Evolutionary conservation across 2,888 invertebrate genomes (phyloP).

Genomic region (Mesoligia furuncula): DNA sequence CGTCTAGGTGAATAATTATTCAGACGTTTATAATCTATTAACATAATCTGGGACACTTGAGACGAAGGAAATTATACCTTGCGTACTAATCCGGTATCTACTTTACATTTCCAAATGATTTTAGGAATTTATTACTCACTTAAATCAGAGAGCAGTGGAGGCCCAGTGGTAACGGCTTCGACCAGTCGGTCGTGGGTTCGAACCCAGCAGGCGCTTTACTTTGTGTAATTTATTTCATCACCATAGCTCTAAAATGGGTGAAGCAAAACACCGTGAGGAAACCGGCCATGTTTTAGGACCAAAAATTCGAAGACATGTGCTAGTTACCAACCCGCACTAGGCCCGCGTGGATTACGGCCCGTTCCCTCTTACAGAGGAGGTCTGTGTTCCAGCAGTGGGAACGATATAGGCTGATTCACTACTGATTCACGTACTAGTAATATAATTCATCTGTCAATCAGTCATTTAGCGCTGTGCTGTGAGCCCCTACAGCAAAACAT

Average conservation of each 20-base stretch:
- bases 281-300: neutral
- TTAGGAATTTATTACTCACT: neutral
- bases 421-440: too few relatives aligned
- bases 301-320: neutral
- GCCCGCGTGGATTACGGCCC: neutral
- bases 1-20: conserved; percentile 21
- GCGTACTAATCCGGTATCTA: neutral
- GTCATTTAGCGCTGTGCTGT: too few relatives aligned
- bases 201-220: too few relatives aligned
- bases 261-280: neutral
- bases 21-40: conserved; percentile 15
- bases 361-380: neutral
- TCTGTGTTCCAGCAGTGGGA: neutral
- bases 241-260: too few relatives aligned
- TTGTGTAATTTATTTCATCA: too few relatives aligned
- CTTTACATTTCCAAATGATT: neutral
- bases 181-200: too few relatives aligned
- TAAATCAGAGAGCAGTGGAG: neutral
- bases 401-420: neutral
- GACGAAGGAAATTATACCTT: conserved; percentile 2
- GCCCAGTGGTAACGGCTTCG: too few relatives aligned
- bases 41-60: conserved; percentile 19
- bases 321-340: neutral
- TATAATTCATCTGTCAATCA: too few relatives aligned
- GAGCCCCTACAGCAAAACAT: too few relatives aligned